phyloP scores from a whole-genome alignment of 2,888 invertebrate species.

The Teleiodes luculella region DNA sequence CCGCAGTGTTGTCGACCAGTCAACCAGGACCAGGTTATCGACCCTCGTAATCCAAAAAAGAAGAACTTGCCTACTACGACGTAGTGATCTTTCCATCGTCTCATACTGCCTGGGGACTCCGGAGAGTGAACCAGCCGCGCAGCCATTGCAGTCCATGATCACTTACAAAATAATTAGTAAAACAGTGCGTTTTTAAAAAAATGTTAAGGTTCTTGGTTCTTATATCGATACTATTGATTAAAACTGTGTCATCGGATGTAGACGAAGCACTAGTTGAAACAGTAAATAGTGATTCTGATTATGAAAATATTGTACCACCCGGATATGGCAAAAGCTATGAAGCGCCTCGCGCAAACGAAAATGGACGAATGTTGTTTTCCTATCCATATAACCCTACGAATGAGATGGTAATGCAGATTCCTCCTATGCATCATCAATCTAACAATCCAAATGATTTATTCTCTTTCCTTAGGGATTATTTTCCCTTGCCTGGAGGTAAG shows the following conservation, averaged over 20 bases:
- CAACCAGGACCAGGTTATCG: not conserved
- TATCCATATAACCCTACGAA: conserved; percentile 31
- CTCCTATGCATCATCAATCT: conserved; percentile 31
- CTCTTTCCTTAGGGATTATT: conserved; percentile 40
- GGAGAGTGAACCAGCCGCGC: conserved; percentile 1
- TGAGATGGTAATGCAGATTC: conserved; percentile 33
- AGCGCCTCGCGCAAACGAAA: conserved; percentile 3
- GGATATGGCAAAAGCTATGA: not conserved
- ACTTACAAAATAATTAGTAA: not conserved
- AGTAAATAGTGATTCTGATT: conserved; percentile 24
- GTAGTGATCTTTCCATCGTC: not conserved
- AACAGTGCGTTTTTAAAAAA: not conserved
- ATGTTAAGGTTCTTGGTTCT: conserved; percentile 1
- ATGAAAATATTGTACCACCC: not conserved
- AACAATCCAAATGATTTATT: conserved; percentile 33
- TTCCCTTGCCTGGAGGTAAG: conserved; percentile 42
- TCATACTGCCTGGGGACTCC: conserved; percentile 4
- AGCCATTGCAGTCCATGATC: not conserved
- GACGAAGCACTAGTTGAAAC: conserved; percentile 26
- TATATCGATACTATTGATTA: conserved; percentile 24
- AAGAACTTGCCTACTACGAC: not conserved
- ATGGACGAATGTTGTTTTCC: conserved; percentile 32
- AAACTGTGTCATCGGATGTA: conserved; percentile 28
- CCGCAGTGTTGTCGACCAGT: too few relatives aligned
- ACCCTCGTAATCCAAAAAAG: conserved; percentile 2